phyloP scores from a whole-genome alignment of 2,797 vertebrate genomes.

The Oreochromis mossambicus region DNA sequence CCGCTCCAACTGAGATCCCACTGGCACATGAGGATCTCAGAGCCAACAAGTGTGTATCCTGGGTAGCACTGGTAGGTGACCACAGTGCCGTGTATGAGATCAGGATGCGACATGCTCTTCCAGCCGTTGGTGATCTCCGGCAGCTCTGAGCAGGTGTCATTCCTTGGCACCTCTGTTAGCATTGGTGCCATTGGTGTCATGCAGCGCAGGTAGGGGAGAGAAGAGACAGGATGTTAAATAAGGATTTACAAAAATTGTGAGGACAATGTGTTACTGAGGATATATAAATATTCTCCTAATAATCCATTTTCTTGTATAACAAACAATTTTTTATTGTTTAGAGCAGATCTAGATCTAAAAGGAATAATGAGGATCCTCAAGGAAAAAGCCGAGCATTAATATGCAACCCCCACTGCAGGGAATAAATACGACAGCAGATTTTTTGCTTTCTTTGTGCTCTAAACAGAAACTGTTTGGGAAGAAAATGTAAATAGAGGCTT shows the following conservation, averaged over 20 bases:
- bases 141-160: conserved; percentile 94
- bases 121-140: conserved; percentile 93
- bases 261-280: background rate
- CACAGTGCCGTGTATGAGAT: conserved; percentile 91
- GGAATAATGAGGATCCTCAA: background rate
- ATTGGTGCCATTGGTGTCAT: background rate
- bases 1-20: conserved; percentile 98
- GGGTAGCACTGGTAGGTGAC: conserved; percentile 98
- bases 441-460: background rate
- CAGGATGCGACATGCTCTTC: conserved; percentile 94
- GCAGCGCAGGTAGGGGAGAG: background rate
- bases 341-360: background rate
- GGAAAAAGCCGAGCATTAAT: background rate
- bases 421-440: background rate
- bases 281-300: background rate
- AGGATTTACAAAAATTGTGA: background rate
- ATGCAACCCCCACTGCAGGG: conserved; percentile 3
- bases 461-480: conserved; percentile 26
- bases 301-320: background rate
- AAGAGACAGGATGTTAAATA: background rate
- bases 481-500: conserved; percentile 58
- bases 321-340: background rate
- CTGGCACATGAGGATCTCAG: conserved; percentile 96
- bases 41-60: conserved; percentile 84
- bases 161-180: conserved; percentile 88